Evolutionary conservation across 2,113 vertebrate species (phyloP).

Genomic region (Anolis sagrei): DNA sequence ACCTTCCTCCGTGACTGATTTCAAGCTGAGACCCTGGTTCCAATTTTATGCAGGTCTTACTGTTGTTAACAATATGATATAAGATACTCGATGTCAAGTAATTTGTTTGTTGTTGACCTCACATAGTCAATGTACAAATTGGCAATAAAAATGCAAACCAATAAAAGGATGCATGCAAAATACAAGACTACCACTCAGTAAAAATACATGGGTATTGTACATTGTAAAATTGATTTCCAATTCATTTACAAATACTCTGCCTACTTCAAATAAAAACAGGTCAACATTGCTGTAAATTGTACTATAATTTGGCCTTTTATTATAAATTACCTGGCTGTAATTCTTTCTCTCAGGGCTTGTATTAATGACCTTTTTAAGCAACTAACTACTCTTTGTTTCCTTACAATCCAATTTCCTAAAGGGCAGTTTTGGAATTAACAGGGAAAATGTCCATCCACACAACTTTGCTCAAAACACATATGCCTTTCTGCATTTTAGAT

Average conservation of each 20-base stretch:
- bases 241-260: background rate
- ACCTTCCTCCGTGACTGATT: background rate
- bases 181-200: rapidly evolving
- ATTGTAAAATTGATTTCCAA: background rate
- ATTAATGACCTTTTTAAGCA: background rate
- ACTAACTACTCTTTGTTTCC: background rate
- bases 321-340: background rate
- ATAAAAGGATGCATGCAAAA: background rate
- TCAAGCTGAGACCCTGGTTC: background rate
- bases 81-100: background rate
- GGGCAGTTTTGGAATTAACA: background rate
- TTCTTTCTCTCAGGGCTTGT: background rate
- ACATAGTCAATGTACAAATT: background rate
- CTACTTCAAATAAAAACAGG: background rate
- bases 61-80: background rate
- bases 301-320: background rate
- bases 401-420: constrained; percentile 26
- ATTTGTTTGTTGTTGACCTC: background rate
- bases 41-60: background rate
- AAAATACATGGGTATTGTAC: background rate
- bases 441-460: background rate
- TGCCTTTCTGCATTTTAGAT: background rate
- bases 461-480: background rate
- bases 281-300: constrained; percentile 12
- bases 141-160: constrained; percentile 8